Conservation (phyloP, 2,888 invertebrate species). For the Amorpha juglandis region DNA sequence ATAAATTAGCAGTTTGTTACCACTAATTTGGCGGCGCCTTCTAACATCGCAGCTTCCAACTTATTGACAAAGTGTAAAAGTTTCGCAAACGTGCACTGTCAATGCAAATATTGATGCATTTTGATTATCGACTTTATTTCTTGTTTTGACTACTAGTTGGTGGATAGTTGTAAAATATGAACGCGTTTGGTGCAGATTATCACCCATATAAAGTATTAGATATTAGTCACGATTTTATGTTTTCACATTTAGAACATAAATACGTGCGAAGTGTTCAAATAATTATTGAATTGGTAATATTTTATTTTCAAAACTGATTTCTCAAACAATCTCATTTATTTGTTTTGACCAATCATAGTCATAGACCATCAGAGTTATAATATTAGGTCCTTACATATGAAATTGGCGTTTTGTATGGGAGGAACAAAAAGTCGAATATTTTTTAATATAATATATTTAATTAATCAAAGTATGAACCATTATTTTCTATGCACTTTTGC, state of each 20-base stretch:
- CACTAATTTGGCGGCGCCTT: background rate
- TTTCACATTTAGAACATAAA: background rate
- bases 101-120: slow-evolving; percentile 31
- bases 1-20: background rate
- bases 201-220: background rate
- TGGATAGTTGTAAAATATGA: background rate
- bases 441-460: no score
- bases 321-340: background rate
- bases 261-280: background rate
- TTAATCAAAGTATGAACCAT: no score
- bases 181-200: slow-evolving; percentile 1
- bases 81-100: slow-evolving; percentile 30
- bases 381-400: no score
- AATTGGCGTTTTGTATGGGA: no score
- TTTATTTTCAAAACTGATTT: no score
- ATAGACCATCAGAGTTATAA: no score
- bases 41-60: background rate
- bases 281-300: no score
- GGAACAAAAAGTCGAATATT: no score
- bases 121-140: slow-evolving; percentile 5
- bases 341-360: no score
- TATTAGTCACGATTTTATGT: background rate
- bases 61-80: slow-evolving; percentile 27
- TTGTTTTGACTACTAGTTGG: slow-evolving; percentile 1
- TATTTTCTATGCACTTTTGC: no score